Percentiles rank a stretch among this genome's conserved stretches.
Conservation (phyloP, 2,113 vertebrate species). For the Ahaetulla prasina region DNA sequence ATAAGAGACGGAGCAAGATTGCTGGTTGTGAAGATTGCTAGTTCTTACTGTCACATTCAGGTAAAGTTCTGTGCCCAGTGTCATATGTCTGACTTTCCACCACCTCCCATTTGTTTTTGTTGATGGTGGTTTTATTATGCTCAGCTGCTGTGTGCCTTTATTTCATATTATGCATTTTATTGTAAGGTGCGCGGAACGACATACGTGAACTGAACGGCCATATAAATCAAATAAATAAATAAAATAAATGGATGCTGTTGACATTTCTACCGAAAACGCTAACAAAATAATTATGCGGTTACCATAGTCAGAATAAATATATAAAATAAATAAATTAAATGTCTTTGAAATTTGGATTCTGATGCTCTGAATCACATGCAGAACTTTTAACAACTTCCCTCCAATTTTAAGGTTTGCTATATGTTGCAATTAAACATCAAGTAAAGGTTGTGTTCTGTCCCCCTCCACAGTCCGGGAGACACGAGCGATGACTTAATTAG, state of each 20-base stretch:
- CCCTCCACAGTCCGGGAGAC: too few relatives aligned
- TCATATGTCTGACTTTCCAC: background rate
- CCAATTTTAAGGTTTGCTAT: background rate
- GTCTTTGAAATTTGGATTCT: background rate
- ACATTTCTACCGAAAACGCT: conserved; percentile 49
- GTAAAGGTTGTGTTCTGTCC: background rate
- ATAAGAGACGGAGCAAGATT: background rate
- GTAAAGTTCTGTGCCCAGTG: background rate
- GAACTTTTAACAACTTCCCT: conserved; percentile 3
- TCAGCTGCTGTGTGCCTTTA: too few relatives aligned
- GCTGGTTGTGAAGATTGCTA: background rate
- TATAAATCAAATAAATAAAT: background rate
- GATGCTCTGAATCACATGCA: conserved; percentile 17
- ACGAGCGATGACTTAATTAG: too few relatives aligned
- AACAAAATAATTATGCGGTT: conserved; percentile 43
- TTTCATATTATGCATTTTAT: too few relatives aligned
- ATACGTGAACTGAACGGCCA: background rate
- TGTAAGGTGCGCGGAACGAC: too few relatives aligned
- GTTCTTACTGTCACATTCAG: background rate
- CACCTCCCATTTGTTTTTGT: background rate
- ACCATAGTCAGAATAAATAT: conserved; percentile 27
- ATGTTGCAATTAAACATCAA: background rate
- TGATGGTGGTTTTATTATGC: too few relatives aligned
- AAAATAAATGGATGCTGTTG: conserved; percentile 29
- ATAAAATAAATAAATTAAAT: conserved; percentile 20